Conservation (phyloP, 2,113 vertebrate genomes). For the Calonectris borealis region DNA sequence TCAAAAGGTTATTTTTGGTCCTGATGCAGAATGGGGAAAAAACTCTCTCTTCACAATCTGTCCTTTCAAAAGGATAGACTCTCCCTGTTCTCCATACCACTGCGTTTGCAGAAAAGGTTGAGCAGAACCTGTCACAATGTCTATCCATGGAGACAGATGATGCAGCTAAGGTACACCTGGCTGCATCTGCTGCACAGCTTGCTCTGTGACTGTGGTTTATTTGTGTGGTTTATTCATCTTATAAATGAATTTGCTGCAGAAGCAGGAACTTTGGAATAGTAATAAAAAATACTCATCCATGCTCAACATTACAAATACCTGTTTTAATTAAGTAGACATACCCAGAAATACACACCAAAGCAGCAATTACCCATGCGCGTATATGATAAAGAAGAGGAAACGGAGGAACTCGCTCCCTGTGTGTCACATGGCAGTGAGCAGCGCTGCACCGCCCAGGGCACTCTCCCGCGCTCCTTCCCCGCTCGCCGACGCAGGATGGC, state of each 20-base stretch:
- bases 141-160: no score
- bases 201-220: fast-evolving
- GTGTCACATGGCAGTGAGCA: neutral
- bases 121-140: neutral
- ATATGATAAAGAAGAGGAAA: neutral
- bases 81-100: neutral
- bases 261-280: neutral
- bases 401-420: neutral
- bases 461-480: neutral
- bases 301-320: neutral
- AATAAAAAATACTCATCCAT: neutral
- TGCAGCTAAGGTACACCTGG: no score
- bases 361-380: neutral
- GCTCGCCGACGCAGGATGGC: neutral
- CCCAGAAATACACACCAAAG: neutral
- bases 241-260: neutral
- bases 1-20: neutral
- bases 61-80: neutral
- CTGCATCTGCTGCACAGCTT: neutral
- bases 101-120: neutral
- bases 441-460: neutral
- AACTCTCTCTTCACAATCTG: neutral
- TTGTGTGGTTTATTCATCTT: neutral
- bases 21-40: neutral
- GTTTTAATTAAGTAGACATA: neutral